Base-by-base conservation (phyloP, 2,888 invertebrate species). In the Nycteola revayana region DNA sequence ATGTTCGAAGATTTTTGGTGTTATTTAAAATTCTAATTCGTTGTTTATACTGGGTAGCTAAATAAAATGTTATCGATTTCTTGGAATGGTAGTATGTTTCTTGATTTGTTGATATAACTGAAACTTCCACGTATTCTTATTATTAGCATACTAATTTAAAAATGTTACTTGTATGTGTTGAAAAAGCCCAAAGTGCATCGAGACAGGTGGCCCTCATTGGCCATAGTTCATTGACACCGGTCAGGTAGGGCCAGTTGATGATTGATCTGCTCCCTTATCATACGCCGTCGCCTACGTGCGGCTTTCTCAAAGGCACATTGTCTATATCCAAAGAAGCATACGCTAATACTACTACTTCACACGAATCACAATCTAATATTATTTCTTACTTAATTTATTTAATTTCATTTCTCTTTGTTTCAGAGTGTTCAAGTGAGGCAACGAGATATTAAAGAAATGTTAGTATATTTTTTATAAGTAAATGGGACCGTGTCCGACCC, bases 221-320 rank as follows among this genome's bases (percentile, higher is more conserved):
- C 51, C 56, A 52, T 54, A 72, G 87, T 73, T 86, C 87, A 69
- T 73, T 71, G 85, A 78, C 85, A 69, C 77, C 78, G 77, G 81
- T 75, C 82, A 79, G 86, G 85, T 79, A 77, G 82, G 83, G 78
- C 82, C 66, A 65, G 66, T 60, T 69, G 72, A 84, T 88, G 88
- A 88, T 88, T 86, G 88, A 88, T 88, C 83, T 82, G 73, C 62
- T 60, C 71, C 75, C 84, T 86, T 87, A 87, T 87, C 88, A 85
- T 66, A 65, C 70, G 65, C 68, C 77, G 84, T 84, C 84, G 81
- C 82, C 84, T 81, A 79, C 78, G 73, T 74, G 76, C 85, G 88
- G 86, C 82, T 58, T 68, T 67, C 75, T 86, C 87, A 87, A 88
- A 87, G 85, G 69, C 71, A 71, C 73, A 86, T 83, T 86, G 86